Percentiles rank a stretch among this genome's conserved stretches.
Evolutionary conservation across 2,888 invertebrate species (phyloP).

Genomic region (Salticus scenicus): DNA sequence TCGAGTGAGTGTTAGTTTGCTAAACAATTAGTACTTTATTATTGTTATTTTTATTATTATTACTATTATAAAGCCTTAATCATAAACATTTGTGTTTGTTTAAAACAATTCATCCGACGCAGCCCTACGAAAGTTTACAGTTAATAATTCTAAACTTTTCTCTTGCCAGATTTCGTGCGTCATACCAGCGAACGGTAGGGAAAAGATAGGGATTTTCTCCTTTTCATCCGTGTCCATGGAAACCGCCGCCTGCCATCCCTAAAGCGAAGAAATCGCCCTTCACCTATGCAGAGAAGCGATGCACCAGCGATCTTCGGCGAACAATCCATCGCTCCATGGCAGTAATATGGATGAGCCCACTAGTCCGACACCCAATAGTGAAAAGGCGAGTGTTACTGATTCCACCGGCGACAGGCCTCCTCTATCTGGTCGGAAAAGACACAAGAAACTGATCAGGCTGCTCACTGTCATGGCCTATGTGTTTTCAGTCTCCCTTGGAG

Average conservation of each 20-base stretch:
- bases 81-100: too few relatives aligned
- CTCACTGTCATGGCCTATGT: conserved; percentile 72
- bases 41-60: too few relatives aligned
- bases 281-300: not conserved
- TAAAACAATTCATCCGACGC: too few relatives aligned
- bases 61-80: too few relatives aligned
- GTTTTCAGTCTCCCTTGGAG: conserved; percentile 71
- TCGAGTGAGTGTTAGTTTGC: too few relatives aligned
- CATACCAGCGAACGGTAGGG: too few relatives aligned
- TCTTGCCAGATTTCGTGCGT: too few relatives aligned
- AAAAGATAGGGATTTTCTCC: not conserved
- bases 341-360: not conserved
- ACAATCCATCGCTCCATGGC: not conserved
- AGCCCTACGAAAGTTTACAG: too few relatives aligned
- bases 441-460: conserved; percentile 68
- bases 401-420: conserved; percentile 31
- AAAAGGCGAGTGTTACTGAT: conserved; percentile 47
- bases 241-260: not conserved
- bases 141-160: too few relatives aligned
- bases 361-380: conserved; percentile 32
- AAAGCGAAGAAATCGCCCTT: not conserved
- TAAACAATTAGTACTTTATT: too few relatives aligned
- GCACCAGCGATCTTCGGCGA: not conserved
- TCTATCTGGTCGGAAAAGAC: conserved; percentile 62
- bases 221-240: not conserved